Evolutionary conservation across 2,888 invertebrate species (phyloP).

Genomic region (Pachycephus smyrnensis): DNA sequence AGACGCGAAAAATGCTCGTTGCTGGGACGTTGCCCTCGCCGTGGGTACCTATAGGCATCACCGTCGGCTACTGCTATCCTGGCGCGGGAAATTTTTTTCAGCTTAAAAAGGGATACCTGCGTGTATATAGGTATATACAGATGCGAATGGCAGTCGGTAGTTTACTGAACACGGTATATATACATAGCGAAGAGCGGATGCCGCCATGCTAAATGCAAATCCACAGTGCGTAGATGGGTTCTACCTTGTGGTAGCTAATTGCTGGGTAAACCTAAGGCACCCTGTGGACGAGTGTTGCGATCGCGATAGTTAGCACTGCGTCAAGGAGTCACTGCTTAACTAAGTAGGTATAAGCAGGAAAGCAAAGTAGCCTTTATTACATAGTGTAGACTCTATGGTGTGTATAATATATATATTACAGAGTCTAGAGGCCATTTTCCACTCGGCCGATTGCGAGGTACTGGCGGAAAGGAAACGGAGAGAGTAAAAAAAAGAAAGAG

Average conservation of each 20-base stretch:
- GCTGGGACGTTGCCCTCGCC: not conserved
- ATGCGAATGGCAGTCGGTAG: constrained; percentile 17
- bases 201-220: constrained; percentile 26
- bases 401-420: not conserved
- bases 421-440: not conserved
- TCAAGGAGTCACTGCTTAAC: not conserved
- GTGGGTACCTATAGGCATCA: not conserved
- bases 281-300: constrained; percentile 1
- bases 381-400: not conserved
- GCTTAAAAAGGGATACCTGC: not conserved
- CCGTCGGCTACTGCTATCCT: constrained; percentile 35
- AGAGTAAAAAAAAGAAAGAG: not conserved
- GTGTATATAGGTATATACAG: constrained; percentile 9
- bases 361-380: not conserved
- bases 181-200: not conserved
- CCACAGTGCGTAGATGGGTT: constrained; percentile 7
- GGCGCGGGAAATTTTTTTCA: constrained; percentile 1
- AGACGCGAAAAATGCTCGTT: constrained; percentile 46
- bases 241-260: constrained; percentile 42
- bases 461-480: constrained; percentile 1
- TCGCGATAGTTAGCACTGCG: constrained; percentile 17
- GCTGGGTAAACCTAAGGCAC: constrained; percentile 41
- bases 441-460: constrained; percentile 2
- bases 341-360: not conserved
- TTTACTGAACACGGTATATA: not conserved